Conservation (phyloP, 2,888 invertebrate genomes). For the Saturnia japonica region DNA sequence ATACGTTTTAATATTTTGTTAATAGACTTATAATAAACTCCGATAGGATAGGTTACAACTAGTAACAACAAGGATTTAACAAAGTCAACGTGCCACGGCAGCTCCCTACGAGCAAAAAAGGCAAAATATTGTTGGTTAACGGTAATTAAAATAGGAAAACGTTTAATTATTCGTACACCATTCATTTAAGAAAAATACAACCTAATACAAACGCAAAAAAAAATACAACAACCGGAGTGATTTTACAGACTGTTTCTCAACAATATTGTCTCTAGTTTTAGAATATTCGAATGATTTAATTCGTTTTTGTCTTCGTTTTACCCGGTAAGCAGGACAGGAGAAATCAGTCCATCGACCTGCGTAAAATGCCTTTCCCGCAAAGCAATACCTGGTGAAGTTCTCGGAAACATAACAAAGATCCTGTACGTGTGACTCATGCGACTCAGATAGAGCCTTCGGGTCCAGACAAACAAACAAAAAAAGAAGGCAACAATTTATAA, state of each 20-base stretch:
- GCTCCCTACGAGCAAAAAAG: neutral
- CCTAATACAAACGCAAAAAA: neutral
- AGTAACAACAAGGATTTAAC: neutral
- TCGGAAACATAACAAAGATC: slow-evolving; percentile 80
- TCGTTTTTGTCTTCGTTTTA: slow-evolving; percentile 45
- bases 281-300: slow-evolving; percentile 40
- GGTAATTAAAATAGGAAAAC: neutral
- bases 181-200: neutral
- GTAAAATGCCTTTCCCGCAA: slow-evolving; percentile 76
- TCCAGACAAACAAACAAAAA: slow-evolving; percentile 53
- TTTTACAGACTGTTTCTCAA: neutral
- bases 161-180: neutral
- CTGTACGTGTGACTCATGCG: slow-evolving; percentile 72
- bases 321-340: slow-evolving; percentile 58
- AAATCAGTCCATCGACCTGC: slow-evolving; percentile 74
- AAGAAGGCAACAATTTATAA: slow-evolving; percentile 21
- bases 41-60: neutral
- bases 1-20: neutral
- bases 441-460: slow-evolving; percentile 51
- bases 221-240: neutral
- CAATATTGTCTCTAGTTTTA: neutral
- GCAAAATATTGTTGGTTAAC: neutral
- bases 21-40: neutral
- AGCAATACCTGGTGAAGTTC: slow-evolving; percentile 69
- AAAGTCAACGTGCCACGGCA: neutral